Evolutionary conservation across 2,797 vertebrate species (phyloP), one percentile per base, ranked within the genome.

Genomic region (Capromys pilorides): DNA sequence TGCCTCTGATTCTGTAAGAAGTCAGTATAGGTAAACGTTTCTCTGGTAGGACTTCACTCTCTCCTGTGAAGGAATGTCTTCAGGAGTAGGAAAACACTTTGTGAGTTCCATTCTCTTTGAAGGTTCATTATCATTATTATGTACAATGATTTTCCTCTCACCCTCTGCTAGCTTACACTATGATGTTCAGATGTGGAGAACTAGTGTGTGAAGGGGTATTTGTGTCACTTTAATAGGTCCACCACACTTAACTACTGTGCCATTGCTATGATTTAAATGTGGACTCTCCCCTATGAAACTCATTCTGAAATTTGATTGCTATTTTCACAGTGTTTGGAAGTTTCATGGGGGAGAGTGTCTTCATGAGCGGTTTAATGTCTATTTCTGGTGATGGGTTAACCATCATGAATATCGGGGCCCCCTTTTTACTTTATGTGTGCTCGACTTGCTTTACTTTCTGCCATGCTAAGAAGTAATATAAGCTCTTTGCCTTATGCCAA

Each of bases 1-100:
- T 94, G 66, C 24, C 62, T 94, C 88, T 87, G 64, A 96, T 78
- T 64, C 41, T 88, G 69, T 92, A 78, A 94, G 95, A 92, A 95
- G 67, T 64, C 16, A 33, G 6, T 66, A 21, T 81, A 94, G 57
- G 83, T 88, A 95, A 96, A 90, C 62, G 77, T 84, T 95, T 24
- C 59, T 80, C 69, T 96, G 92, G 90, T 57, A 88, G 41, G 45
- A 93, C 94, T 96, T 77, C 82, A 79, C 80, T 86, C 77, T 95
- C 36, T 95, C 69, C 78, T 94, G 57, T 86, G 59, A 95, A 8
- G 45, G 59, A 91, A 10, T 88, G 22, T 88, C 79, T 93, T 96
- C 14, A 86, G n/a, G 64, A 41, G 6, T 66, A 91, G 41, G 61
- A 49, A 54, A 73, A 96, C 84, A 49, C 39, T n/a, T 94, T 71